A percentile compares a stretch with the other conserved stretches of the same genome.
Conservation (phyloP, 2,888 invertebrate genomes). For the Phalera bucephala region DNA sequence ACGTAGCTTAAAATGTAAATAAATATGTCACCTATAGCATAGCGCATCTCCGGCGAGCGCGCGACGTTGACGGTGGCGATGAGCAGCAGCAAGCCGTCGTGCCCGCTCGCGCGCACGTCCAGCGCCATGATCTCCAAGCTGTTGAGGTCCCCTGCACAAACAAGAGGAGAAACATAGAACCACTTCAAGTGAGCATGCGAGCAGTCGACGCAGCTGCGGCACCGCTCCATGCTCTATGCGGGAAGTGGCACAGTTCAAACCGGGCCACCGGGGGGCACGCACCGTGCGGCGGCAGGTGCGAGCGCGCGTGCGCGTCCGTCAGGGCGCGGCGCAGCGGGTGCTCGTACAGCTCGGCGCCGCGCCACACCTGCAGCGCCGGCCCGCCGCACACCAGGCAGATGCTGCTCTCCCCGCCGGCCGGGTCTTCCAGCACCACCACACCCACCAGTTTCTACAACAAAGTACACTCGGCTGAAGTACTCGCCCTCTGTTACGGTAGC, state of each 20-base stretch:
- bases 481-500: not conserved
- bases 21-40: conserved; percentile 88
- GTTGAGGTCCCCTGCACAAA: conserved; percentile 82
- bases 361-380: conserved; percentile 93
- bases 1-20: too few species aligned
- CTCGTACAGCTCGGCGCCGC: conserved; percentile 88
- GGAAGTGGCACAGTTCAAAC: too few species aligned
- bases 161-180: too few species aligned
- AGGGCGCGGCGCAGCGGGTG: conserved; percentile 89
- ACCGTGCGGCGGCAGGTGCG: conserved; percentile 39
- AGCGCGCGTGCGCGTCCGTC: conserved; percentile 85
- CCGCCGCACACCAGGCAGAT: conserved; percentile 86
- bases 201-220: too few species aligned
- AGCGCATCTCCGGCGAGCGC: conserved; percentile 86
- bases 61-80: conserved; percentile 87
- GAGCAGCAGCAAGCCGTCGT: conserved; percentile 83
- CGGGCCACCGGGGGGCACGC: too few species aligned
- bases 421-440: conserved; percentile 80
- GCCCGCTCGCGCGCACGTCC: conserved; percentile 88
- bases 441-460: conserved; percentile 85
- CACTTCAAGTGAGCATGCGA: too few species aligned
- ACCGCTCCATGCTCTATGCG: too few species aligned
- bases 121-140: conserved; percentile 88
- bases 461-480: not conserved
- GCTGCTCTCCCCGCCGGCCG: conserved; percentile 44